These are phyloP conservation scores for Crepidodera aurea DNA, from an alignment of 2,888 invertebrate species.

Conservation along the genomic window DNA sequence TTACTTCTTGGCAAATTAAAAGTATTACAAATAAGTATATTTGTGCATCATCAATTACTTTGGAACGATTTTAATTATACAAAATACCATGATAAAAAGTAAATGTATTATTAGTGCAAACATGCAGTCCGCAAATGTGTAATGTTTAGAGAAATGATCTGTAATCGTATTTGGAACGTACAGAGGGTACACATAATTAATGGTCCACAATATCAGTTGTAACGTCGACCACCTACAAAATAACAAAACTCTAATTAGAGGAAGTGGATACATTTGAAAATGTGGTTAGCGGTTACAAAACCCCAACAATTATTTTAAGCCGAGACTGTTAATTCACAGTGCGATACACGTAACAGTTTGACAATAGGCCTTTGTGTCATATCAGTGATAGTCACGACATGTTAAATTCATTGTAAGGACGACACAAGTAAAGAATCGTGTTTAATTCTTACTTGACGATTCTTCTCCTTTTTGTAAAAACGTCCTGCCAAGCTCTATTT, in stretches of 20 bases:
- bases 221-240: neutral
- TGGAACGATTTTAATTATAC: no score
- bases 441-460: no score
- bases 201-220: neutral
- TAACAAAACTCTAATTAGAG: constrained; percentile 1
- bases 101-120: no score
- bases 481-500: no score
- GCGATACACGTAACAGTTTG: neutral
- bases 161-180: neutral
- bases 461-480: no score
- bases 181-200: neutral
- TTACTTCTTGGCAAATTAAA: no score
- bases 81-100: no score
- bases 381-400: constrained; percentile 2
- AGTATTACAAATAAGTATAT: no score
- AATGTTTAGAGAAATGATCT: no score
- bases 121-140: no score
- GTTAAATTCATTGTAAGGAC: constrained; percentile 1
- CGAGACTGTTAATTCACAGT: neutral
- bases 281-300: neutral
- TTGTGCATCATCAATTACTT: no score
- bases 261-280: neutral
- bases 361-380: neutral
- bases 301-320: neutral
- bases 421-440: neutral